phyloP scores from a whole-genome alignment of 2,888 invertebrate species.

The Pediacus dermestoides region DNA sequence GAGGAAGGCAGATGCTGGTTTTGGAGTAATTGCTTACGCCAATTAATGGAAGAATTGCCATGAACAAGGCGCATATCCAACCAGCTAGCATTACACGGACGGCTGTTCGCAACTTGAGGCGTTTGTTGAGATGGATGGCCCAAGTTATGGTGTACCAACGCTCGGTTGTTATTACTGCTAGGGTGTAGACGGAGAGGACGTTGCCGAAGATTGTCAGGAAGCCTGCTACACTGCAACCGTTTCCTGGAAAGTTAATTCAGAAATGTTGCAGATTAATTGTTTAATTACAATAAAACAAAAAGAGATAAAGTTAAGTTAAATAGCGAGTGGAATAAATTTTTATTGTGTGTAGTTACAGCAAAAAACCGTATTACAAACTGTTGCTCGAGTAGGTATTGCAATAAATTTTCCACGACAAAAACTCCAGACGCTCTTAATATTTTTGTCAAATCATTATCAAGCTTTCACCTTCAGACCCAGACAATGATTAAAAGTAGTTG shows the following conservation, averaged over 20 bases:
- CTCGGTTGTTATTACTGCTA: conserved; percentile 63
- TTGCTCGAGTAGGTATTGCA: no score
- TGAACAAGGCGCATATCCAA: conserved; percentile 56
- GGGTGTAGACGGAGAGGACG: conserved; percentile 63
- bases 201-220: conserved; percentile 63
- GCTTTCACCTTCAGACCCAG: no score
- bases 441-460: no score
- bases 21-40: conserved; percentile 63
- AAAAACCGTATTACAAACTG: no score
- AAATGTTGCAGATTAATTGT: no score
- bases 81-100: conserved; percentile 58
- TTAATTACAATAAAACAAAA: no score
- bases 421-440: no score
- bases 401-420: no score
- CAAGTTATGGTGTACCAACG: conserved; percentile 59
- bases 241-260: conserved; percentile 46
- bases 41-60: conserved; percentile 60
- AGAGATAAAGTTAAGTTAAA: no score
- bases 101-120: conserved; percentile 57
- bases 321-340: no score
- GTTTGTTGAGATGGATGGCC: conserved; percentile 60
- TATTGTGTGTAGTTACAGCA: no score
- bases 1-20: conserved; percentile 66
- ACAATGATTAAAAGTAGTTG: no score
- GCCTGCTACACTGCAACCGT: conserved; percentile 62